Percentiles rank a stretch among this genome's conserved stretches.
Evolutionary conservation across 2,113 vertebrate genomes (phyloP).

Genomic region (Amblyornis subalaris): DNA sequence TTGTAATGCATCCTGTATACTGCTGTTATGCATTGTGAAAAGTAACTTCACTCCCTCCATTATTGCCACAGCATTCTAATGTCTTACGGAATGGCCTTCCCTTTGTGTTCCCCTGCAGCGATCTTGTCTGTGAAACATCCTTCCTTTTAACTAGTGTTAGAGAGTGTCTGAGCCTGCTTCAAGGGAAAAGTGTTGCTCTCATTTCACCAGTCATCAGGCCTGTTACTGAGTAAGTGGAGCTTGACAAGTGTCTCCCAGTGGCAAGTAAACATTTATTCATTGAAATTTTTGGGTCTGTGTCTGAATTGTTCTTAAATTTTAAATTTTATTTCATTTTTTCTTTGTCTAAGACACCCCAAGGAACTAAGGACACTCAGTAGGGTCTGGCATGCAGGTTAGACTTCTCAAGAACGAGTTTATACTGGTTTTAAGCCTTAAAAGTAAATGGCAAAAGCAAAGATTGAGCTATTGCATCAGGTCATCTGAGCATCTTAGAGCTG

Average conservation of each 20-base stretch:
- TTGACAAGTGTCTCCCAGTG: background rate
- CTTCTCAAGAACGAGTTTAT: background rate
- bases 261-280: background rate
- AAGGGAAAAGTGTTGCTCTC: background rate
- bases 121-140: background rate
- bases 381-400: background rate
- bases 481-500: background rate
- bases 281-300: background rate
- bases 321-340: too few relatives aligned
- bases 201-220: background rate
- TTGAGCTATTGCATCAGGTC: background rate
- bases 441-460: background rate
- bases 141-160: background rate
- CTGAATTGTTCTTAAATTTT: background rate
- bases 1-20: background rate
- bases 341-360: background rate
- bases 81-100: background rate
- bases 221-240: background rate
- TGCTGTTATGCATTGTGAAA: background rate
- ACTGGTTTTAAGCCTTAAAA: background rate
- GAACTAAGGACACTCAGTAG: rapidly evolving
- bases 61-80: background rate
- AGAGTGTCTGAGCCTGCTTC: background rate
- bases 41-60: background rate
- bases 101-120: background rate